Conservation (phyloP, 2,113 vertebrate genomes). For the Equus przewalskii region DNA sequence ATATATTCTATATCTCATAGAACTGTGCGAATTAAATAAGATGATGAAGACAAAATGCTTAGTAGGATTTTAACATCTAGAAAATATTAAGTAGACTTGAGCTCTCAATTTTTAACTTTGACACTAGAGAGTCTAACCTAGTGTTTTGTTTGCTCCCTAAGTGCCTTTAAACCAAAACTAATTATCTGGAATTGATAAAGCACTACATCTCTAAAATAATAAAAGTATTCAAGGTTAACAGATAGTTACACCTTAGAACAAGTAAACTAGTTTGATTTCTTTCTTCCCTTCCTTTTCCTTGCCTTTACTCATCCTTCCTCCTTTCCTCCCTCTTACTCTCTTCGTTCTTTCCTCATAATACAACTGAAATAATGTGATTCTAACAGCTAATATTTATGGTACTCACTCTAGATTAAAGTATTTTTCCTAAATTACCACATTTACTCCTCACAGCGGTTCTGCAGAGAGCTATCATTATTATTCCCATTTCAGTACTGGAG, state of each 20-base stretch:
- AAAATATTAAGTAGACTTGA: neutral
- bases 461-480: neutral
- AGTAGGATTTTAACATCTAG: neutral
- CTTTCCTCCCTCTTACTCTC: too few species aligned
- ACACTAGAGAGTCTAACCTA: neutral
- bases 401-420: neutral
- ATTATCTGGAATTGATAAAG: neutral
- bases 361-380: neutral
- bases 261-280: neutral
- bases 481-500: neutral
- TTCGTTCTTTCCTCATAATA: neutral
- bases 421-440: neutral
- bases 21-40: neutral
- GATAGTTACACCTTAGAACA: neutral
- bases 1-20: neutral
- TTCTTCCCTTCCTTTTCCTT: neutral
- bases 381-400: neutral
- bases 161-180: neutral
- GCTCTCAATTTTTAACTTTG: constrained; percentile 34
- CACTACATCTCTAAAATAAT: constrained; percentile 48
- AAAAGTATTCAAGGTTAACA: neutral
- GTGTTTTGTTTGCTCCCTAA: neutral
- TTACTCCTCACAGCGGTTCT: neutral
- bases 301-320: neutral
- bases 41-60: neutral